Evolutionary conservation across 2,888 invertebrate species (phyloP), one percentile per base, ranked within the genome.

Genomic region (Heliconius aoede): DNA sequence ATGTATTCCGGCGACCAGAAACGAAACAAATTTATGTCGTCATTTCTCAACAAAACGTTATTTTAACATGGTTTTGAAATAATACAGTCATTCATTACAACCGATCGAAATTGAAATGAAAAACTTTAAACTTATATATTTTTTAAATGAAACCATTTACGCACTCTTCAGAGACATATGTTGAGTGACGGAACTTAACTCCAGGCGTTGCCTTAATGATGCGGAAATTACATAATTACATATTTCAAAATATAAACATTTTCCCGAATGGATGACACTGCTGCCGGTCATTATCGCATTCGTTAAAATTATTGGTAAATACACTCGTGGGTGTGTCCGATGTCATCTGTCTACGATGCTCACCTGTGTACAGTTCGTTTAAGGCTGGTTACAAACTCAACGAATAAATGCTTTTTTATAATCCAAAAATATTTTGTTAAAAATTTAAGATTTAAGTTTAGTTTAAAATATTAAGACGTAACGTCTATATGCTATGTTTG

Each of bases 301-400:
- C 64, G 75, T 64, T 72, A 76, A 72, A 77, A 77, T 77, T 74
- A 77, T 74, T 77, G 68, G 77, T 77, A 74, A 79, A 51, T 74
- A 74, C 58, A 67, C 62, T 58, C 74, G 77, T 79, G 77, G 78
- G 77, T 64, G 79, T 79, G 72, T 58, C 79, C 77, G 28, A 64
- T 79, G 77, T 77, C 79, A 77, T 76, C 55, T 64, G 72, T 76
- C 71, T 30, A 64, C 71, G 61, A 18, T 67, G 26, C 32, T 74
- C 75, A 75, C 71, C 75, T 75, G 71, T 60, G 75, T 64, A 64
- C 64, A 65, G 58, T 55, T 71, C 24, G 46, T 64, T 55, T 72
- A 71, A 76, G 71, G 75, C 24, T 9, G 1, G 7, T 18, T 36
- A 58, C 71, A 76, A 55, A 71, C 64, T 7, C 24, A 11, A 15